These are phyloP conservation scores for Hydroisotoma schaefferi DNA, from an alignment of 2,888 invertebrate genomes.

Conservation along the genomic window DNA sequence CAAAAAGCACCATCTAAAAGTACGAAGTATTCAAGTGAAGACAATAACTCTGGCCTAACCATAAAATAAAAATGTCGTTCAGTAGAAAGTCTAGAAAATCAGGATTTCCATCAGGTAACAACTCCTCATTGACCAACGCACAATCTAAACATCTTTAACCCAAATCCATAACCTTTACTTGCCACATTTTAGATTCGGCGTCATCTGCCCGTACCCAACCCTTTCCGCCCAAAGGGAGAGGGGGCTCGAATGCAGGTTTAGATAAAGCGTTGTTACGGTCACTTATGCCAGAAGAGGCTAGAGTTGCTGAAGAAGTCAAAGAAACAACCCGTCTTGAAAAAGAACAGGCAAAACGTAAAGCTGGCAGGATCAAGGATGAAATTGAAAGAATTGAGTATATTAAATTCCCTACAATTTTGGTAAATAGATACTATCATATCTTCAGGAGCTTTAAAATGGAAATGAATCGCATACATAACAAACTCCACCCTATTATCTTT, in stretches of 20 bases:
- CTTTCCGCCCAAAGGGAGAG: neutral
- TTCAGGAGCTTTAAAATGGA: neutral
- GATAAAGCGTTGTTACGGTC: neutral
- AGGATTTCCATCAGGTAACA: too few species aligned
- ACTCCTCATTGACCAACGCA: too few species aligned
- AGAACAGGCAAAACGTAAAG: constrained; percentile 10
- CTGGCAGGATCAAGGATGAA: neutral
- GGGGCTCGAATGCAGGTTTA: neutral
- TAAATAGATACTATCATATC: neutral
- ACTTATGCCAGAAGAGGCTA: neutral
- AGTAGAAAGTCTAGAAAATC: too few species aligned
- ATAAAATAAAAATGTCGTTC: too few species aligned
- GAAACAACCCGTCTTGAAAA: constrained; percentile 20
- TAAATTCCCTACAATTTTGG: constrained; percentile 30
- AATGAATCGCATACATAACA: neutral
- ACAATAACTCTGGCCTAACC: too few species aligned
- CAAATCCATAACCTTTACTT: too few species aligned
- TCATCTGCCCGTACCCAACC: neutral
- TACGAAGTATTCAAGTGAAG: too few species aligned
- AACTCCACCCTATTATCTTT: neutral
- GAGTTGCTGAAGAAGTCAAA: neutral
- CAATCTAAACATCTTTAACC: too few species aligned
- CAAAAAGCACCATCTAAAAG: too few species aligned
- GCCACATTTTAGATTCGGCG: too few species aligned
- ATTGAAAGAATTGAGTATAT: constrained; percentile 13